A percentile compares a stretch with the other conserved stretches of the same genome.
These are phyloP conservation scores for Brachyhypopomus gauderio DNA, from an alignment of 2,113 vertebrate species.

Conservation along the genomic window DNA sequence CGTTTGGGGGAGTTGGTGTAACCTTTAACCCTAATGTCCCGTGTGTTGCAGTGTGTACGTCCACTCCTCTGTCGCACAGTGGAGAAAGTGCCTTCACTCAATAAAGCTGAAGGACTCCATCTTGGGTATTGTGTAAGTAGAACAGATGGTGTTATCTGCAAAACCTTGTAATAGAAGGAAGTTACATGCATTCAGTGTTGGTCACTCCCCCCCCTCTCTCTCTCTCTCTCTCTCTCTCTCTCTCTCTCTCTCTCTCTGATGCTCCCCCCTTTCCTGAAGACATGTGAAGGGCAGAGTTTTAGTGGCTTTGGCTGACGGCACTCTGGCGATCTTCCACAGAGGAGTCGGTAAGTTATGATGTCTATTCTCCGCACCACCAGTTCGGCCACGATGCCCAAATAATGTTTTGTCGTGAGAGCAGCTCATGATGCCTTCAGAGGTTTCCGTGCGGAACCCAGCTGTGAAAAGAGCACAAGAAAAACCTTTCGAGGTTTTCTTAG, in stretches of 20 bases:
- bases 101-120: conserved; percentile 98
- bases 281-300: conserved; percentile 96
- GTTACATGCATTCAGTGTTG: too few species aligned
- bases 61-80: conserved; percentile 96
- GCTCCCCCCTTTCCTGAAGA: conserved; percentile 65
- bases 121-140: conserved; percentile 96
- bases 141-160: background rate
- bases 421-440: background rate
- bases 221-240: background rate
- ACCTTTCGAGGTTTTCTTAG: too few species aligned
- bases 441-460: background rate
- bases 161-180: too few species aligned
- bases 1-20: too few species aligned
- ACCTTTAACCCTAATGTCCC: background rate
- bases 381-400: background rate
- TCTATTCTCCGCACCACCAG: background rate
- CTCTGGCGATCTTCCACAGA: conserved; percentile 94
- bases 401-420: background rate
- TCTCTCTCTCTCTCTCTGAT: conserved; percentile 28
- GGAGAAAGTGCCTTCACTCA: conserved; percentile 96
- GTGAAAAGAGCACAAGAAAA: too few species aligned
- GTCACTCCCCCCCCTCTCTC: background rate
- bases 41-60: conserved; percentile 89
- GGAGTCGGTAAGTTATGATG: conserved; percentile 82
- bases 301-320: conserved; percentile 93